A percentile compares a stretch with the other conserved stretches of the same genome.
Evolutionary conservation across 2,797 vertebrate genomes (phyloP).

Genomic region (Staurois parvus): DNA sequence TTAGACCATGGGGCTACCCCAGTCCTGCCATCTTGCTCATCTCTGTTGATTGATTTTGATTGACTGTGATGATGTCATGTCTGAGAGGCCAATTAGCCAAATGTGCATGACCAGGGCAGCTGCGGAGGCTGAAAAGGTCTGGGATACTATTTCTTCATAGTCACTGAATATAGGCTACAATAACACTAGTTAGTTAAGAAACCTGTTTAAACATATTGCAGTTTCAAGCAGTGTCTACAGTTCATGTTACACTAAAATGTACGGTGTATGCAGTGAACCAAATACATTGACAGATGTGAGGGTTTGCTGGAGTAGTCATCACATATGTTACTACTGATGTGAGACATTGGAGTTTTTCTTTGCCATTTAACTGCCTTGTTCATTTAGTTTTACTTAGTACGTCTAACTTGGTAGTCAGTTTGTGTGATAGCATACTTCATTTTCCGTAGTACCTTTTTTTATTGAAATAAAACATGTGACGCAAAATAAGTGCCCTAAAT

Average conservation of each 20-base stretch:
- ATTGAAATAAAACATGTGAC: too few relatives aligned
- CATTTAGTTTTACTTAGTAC: too few relatives aligned
- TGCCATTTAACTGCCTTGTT: too few relatives aligned
- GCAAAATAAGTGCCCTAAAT: too few relatives aligned
- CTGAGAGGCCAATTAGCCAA: constrained; percentile 26
- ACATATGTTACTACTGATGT: too few relatives aligned
- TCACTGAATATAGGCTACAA: neutral
- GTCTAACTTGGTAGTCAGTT: too few relatives aligned
- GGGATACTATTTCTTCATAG: constrained; percentile 12
- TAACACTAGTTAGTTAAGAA: neutral
- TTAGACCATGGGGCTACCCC: neutral
- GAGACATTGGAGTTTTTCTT: too few relatives aligned
- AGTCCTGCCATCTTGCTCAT: constrained; percentile 19
- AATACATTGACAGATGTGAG: neutral
- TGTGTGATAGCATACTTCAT: too few relatives aligned
- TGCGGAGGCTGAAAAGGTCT: neutral
- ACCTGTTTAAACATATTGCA: neutral
- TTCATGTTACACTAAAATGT: neutral
- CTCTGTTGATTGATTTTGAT: constrained; percentile 27
- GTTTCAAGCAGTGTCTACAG: neutral
- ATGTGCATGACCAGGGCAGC: constrained; percentile 8
- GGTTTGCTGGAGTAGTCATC: neutral
- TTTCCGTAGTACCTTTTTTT: too few relatives aligned
- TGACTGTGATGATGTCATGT: constrained; percentile 42
- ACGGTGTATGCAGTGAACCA: neutral